Evolutionary conservation across 2,113 vertebrate genomes (phyloP).

Genomic region (Bujurquina vittata): DNA sequence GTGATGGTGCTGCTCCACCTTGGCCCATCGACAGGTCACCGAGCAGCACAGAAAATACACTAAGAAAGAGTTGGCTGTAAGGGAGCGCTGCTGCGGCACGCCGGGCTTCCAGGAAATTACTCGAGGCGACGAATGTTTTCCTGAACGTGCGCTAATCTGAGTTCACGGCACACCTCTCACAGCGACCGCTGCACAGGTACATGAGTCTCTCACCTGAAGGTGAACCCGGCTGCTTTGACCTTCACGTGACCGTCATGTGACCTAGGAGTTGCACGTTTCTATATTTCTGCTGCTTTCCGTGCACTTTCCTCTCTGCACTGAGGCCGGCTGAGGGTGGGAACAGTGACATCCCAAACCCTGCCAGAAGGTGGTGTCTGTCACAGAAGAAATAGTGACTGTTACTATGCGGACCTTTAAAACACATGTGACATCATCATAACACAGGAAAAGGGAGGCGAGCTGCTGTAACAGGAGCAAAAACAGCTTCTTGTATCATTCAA

Average conservation of each 20-base stretch:
- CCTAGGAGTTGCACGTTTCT: neutral
- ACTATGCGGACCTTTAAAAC: neutral
- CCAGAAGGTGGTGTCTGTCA: neutral
- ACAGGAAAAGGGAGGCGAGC: neutral
- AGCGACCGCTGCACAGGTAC: neutral
- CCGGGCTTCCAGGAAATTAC: neutral
- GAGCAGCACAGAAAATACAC: neutral
- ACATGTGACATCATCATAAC: neutral
- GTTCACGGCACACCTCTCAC: neutral
- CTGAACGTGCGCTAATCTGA: neutral
- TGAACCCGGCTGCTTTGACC: neutral
- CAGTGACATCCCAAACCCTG: neutral
- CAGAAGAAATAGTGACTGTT: neutral
- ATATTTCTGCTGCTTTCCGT: neutral
- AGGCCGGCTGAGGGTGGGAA: neutral
- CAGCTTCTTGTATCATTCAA: neutral
- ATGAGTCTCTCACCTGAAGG: neutral
- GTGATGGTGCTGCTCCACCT: neutral
- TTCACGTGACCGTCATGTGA: neutral
- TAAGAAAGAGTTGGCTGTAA: neutral
- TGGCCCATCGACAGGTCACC: neutral
- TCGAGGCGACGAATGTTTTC: neutral
- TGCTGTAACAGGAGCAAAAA: neutral
- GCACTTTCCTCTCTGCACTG: neutral
- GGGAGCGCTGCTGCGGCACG: neutral